These are phyloP conservation scores for Aptenodytes patagonicus DNA, from an alignment of 2,113 vertebrate species.

Conservation along the genomic window DNA sequence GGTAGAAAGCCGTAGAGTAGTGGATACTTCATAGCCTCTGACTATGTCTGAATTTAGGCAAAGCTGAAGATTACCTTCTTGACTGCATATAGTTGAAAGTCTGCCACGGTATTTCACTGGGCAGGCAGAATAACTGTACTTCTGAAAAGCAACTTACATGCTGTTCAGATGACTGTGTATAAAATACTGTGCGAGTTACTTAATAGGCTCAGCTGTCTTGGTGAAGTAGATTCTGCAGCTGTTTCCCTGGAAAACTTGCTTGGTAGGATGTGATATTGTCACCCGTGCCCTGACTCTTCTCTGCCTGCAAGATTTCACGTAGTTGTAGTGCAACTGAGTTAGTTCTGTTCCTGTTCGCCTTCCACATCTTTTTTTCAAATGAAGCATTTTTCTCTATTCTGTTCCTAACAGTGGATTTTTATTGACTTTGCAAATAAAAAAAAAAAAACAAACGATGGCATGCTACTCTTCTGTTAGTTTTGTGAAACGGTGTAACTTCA, in stretches of 20 bases:
- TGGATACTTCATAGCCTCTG: background rate
- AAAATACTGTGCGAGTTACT: background rate
- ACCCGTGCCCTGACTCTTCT: background rate
- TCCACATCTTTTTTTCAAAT: background rate
- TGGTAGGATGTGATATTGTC: background rate
- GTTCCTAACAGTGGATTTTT: conserved; percentile 26
- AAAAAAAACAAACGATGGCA: background rate
- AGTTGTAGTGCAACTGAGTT: background rate
- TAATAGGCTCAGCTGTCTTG: background rate
- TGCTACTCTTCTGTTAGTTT: background rate
- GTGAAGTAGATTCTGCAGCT: background rate
- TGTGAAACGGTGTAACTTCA: background rate
- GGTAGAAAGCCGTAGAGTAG: background rate
- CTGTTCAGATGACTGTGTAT: accelerated
- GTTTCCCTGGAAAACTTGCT: background rate
- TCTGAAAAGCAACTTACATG: background rate
- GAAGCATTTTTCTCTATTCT: background rate
- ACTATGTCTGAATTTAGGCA: background rate
- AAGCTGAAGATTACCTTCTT: background rate
- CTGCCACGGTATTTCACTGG: background rate
- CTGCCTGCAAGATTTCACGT: background rate
- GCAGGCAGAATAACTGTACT: background rate
- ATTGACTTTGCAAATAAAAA: conserved; percentile 39
- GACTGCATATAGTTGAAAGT: background rate
- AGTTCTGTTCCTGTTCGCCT: background rate